Evolutionary conservation across 2,113 vertebrate genomes (phyloP).

Genomic region (Anoura caudifer): DNA sequence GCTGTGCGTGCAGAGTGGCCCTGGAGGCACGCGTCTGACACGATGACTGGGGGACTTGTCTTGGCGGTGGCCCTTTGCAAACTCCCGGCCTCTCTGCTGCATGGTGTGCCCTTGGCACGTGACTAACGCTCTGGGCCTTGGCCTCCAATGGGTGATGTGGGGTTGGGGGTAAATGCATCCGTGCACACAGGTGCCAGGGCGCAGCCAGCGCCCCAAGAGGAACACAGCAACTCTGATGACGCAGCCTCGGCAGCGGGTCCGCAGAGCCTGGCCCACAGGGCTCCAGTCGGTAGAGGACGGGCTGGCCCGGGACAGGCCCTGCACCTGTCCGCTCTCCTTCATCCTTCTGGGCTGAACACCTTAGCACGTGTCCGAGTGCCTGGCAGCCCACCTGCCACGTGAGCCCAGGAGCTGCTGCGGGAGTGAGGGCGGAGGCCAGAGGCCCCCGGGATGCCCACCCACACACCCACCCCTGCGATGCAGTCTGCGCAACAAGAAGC

Average conservation of each 20-base stretch:
- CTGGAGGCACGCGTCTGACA: accelerated
- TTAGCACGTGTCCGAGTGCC: neutral
- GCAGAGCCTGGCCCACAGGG: neutral
- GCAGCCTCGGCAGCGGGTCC: accelerated
- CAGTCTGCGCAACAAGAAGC: too few species aligned
- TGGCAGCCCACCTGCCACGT: too few species aligned
- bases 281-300: neutral
- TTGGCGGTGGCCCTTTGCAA: accelerated
- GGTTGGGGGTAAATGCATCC: accelerated
- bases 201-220: neutral
- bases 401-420: neutral
- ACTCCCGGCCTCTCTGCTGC: accelerated
- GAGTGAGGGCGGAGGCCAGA: neutral
- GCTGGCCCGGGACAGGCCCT: accelerated
- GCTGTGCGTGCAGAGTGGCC: accelerated
- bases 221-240: accelerated
- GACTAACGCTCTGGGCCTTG: accelerated
- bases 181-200: accelerated
- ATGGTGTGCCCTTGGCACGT: accelerated
- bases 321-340: accelerated
- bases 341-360: accelerated
- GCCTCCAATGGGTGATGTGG: accelerated
- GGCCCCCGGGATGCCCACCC: neutral
- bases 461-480: accelerated
- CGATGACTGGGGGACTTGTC: accelerated